These are phyloP conservation scores for Xyrichtys novacula DNA, from an alignment of 2,797 vertebrate genomes.

Conservation along the genomic window DNA sequence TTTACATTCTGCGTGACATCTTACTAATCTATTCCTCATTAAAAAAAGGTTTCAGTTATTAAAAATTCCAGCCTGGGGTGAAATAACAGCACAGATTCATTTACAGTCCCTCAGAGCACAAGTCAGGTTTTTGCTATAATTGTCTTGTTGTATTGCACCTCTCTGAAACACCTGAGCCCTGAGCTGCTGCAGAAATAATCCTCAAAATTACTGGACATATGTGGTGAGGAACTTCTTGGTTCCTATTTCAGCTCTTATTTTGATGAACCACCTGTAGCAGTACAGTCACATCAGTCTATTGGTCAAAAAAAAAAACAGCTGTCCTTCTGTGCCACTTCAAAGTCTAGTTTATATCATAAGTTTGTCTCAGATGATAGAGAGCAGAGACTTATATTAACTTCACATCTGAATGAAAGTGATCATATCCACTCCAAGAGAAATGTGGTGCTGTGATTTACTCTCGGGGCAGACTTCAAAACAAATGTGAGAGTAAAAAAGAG, in stretches of 20 bases:
- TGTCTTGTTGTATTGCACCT: conserved; percentile 75
- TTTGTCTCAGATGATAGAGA: not conserved
- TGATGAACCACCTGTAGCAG: conserved; percentile 22
- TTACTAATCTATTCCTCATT: conserved; percentile 67
- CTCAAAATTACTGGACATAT: conserved; percentile 25
- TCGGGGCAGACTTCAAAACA: conserved; percentile 48
- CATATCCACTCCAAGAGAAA: no score
- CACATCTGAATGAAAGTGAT: no score
- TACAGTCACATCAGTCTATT: conserved; percentile 1
- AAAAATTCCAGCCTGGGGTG: conserved; percentile 75
- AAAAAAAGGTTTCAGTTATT: conserved; percentile 65
- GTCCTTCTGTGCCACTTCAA: conserved; percentile 2
- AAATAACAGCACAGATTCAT: conserved; percentile 72
- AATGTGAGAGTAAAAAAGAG: conserved; percentile 50
- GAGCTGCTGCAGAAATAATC: conserved; percentile 1
- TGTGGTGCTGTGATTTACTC: conserved; percentile 65
- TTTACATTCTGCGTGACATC: conserved; percentile 75
- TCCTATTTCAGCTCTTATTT: conserved; percentile 6
- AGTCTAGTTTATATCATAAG: conserved; percentile 56
- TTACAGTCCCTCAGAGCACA: conserved; percentile 63
- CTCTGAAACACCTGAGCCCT: conserved; percentile 73
- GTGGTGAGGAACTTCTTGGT: conserved; percentile 21
- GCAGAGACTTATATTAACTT: no score
- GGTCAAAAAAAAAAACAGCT: not conserved
- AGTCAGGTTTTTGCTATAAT: conserved; percentile 73